These are phyloP conservation scores for Centruroides vittatus DNA, from an alignment of 1,140 invertebrate genomes.

Conservation along the genomic window DNA sequence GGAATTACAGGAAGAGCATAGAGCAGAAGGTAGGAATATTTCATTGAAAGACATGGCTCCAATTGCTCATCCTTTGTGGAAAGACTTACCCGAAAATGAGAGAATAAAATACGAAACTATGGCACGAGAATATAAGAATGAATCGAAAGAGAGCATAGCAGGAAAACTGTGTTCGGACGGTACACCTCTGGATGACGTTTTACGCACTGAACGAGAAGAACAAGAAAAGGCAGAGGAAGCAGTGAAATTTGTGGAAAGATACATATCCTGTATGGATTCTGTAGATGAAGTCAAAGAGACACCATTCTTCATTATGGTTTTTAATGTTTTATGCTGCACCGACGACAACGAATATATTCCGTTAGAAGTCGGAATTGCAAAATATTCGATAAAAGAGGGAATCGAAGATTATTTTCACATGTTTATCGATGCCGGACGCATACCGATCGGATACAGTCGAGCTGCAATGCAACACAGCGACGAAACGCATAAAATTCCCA, in stretches of 20 bases:
- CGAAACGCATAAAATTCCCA: no score
- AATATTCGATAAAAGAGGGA: constrained; percentile 12
- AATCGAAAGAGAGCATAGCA: no score
- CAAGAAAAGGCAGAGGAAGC: no score
- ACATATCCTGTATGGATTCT: no score
- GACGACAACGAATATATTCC: constrained; percentile 2
- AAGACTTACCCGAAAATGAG: neutral
- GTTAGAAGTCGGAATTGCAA: constrained; percentile 9
- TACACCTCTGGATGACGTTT: no score
- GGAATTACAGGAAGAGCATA: constrained; percentile 4
- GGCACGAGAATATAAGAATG: no score
- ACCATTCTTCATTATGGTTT: constrained; percentile 3
- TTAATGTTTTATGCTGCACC: constrained; percentile 7
- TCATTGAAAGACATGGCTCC: neutral
- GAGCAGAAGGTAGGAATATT: constrained; percentile 2
- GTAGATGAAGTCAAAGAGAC: no score
- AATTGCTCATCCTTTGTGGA: constrained; percentile 8
- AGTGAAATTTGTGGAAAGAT: no score
- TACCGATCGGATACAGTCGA: constrained; percentile 3
- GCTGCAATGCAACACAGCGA: neutral
- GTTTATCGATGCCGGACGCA: constrained; percentile 4
- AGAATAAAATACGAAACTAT: no score
- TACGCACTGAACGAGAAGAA: no score
- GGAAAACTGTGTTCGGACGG: no score
- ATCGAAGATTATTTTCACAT: constrained; percentile 1